Conservation (phyloP, 1,140 invertebrate species). For the Luehdorfia chinensis region DNA sequence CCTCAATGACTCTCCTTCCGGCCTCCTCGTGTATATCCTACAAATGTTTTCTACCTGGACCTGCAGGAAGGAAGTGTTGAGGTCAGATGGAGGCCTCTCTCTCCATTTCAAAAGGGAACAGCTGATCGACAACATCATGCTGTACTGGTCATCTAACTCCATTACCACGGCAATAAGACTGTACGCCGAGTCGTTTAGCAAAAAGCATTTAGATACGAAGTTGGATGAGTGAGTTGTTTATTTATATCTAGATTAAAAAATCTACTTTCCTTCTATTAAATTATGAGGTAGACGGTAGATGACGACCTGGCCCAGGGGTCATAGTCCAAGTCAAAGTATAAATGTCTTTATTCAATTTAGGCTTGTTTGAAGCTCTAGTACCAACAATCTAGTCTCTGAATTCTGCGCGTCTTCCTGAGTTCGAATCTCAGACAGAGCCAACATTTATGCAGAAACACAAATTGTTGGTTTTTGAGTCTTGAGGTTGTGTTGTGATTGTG, state of each 20-base stretch:
- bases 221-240: conserved; percentile 13
- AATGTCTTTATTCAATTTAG: too few species aligned
- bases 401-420: too few species aligned
- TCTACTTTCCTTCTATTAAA: too few species aligned
- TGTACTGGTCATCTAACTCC: conserved; percentile 89
- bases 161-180: conserved; percentile 87
- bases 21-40: conserved; percentile 86
- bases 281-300: too few species aligned
- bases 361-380: too few species aligned
- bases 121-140: conserved; percentile 91
- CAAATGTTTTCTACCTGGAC: conserved; percentile 92
- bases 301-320: too few species aligned
- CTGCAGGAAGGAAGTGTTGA: conserved; percentile 67
- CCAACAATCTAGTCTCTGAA: too few species aligned
- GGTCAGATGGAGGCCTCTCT: conserved; percentile 82
- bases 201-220: conserved; percentile 19
- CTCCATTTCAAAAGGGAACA: conserved; percentile 82
- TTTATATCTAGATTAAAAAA: neutral
- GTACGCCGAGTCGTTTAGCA: conserved; percentile 81
- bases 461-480: too few species aligned
- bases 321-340: too few species aligned
- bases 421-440: too few species aligned
- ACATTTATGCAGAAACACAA: too few species aligned
- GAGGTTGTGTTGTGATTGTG: too few species aligned
- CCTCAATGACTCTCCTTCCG: conserved; percentile 82